phyloP scores from a whole-genome alignment of 2,797 vertebrate genomes.

The Astyanax mexicanus region DNA sequence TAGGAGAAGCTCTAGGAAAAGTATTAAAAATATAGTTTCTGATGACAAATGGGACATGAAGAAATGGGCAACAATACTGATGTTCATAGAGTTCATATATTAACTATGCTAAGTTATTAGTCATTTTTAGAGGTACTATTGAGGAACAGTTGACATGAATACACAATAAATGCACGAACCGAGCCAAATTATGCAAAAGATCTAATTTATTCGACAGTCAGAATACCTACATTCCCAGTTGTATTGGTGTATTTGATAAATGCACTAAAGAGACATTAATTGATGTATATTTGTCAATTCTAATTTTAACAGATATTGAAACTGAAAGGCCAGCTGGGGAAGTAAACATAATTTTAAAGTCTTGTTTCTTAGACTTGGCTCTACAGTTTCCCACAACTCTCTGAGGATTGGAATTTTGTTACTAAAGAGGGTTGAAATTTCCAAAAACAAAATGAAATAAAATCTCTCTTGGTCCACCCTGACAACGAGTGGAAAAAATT shows the following conservation, averaged over 20 bases:
- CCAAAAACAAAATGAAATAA: slow-evolving; percentile 21
- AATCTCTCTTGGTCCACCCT: slow-evolving; percentile 18
- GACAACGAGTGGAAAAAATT: neutral
- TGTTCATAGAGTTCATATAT: neutral
- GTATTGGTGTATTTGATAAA: slow-evolving; percentile 20
- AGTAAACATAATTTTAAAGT: neutral
- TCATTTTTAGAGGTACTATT: no score
- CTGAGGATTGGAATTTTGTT: slow-evolving; percentile 32
- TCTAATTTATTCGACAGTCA: neutral
- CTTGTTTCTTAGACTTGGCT: slow-evolving; percentile 7
- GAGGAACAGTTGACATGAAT: neutral
- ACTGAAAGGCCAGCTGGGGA: slow-evolving; percentile 26
- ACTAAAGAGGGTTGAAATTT: slow-evolving; percentile 6
- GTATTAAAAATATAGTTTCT: neutral
- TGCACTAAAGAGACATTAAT: slow-evolving; percentile 1
- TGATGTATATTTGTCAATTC: slow-evolving; percentile 26
- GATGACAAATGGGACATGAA: neutral
- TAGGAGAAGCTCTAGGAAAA: neutral
- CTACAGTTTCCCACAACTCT: slow-evolving; percentile 26
- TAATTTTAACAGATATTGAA: slow-evolving; percentile 31
- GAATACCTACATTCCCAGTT: slow-evolving; percentile 20
- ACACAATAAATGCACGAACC: neutral
- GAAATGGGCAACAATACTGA: neutral
- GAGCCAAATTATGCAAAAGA: neutral
- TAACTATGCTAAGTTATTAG: no score